Percentiles rank a stretch among this genome's conserved stretches.
These are phyloP conservation scores for Andricus curvator DNA, from an alignment of 2,888 invertebrate genomes.

Conservation along the genomic window DNA sequence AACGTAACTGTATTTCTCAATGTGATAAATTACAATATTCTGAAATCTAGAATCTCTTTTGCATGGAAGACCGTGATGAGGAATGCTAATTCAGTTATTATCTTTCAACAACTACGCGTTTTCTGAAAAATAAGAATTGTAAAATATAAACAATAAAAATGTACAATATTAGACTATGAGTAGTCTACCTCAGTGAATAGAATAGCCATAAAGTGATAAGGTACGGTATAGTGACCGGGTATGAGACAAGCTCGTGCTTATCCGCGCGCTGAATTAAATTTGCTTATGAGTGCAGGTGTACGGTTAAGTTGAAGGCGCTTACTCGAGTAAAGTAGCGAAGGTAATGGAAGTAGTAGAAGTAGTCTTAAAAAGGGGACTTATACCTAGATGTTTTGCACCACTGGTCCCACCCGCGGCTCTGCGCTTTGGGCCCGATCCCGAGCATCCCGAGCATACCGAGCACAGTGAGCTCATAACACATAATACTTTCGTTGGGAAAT, in stretches of 20 bases:
- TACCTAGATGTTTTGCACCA: conserved; percentile 13
- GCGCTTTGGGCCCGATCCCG: conserved; percentile 47
- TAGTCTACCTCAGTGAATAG: conserved; percentile 17
- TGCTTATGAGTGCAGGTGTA: conserved; percentile 23
- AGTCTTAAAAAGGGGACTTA: background rate
- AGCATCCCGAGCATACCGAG: conserved; percentile 42
- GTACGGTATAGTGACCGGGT: background rate
- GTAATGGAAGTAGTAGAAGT: background rate
- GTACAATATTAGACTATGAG: background rate
- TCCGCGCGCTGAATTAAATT: conserved; percentile 17
- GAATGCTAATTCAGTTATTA: background rate
- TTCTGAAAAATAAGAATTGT: background rate
- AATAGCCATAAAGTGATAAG: conserved; percentile 14
- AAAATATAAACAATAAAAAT: background rate
- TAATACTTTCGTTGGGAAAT: conserved; percentile 66
- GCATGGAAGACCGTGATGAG: background rate
- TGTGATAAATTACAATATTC: too few relatives aligned
- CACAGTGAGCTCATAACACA: conserved; percentile 53
- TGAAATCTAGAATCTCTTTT: background rate
- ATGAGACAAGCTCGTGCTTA: conserved; percentile 16
- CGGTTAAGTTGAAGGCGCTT: background rate
- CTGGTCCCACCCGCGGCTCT: conserved; percentile 43
- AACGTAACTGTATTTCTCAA: too few relatives aligned
- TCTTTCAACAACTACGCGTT: background rate
- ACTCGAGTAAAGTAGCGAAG: background rate